Conservation (phyloP, 92 coral and sea anemone genomes). For the Epizoanthus scotinus region DNA sequence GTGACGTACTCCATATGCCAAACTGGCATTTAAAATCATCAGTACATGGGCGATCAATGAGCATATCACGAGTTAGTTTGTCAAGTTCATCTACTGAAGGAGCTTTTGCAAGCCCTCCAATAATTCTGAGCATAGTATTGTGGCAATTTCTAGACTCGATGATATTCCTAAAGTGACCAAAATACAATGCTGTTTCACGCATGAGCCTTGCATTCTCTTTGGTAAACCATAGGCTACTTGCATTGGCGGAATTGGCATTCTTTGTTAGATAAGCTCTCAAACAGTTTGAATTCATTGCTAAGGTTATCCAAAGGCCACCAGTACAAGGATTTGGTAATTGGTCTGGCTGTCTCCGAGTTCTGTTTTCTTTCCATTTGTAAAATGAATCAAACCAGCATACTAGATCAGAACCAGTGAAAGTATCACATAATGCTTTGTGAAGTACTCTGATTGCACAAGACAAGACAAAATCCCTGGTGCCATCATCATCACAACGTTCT, state of each 20-base stretch:
- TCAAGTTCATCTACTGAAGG: background rate
- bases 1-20: conserved; percentile 11
- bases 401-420: conserved; percentile 18
- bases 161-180: background rate
- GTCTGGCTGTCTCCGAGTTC: background rate
- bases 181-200: conserved; percentile 33
- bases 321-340: background rate
- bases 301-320: conserved; percentile 2
- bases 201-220: conserved; percentile 13
- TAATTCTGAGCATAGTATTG: background rate
- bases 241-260: background rate
- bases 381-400: background rate
- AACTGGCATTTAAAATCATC: background rate
- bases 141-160: conserved; percentile 1
- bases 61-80: conserved; percentile 4
- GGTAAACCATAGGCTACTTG: background rate
- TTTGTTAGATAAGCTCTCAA: background rate
- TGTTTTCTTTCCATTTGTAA: background rate
- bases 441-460: conserved; percentile 21
- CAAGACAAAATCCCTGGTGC: conserved; percentile 8
- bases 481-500: conserved; percentile 24
- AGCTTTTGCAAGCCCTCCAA: background rate
- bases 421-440: conserved; percentile 34
- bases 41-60: background rate
- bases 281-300: conserved; percentile 7